A percentile compares a stretch with the other conserved stretches of the same genome.
These are phyloP conservation scores for Panagrolaimus sp. DNA, from an alignment of 1,140 invertebrate genomes.

Conservation along the genomic window DNA sequence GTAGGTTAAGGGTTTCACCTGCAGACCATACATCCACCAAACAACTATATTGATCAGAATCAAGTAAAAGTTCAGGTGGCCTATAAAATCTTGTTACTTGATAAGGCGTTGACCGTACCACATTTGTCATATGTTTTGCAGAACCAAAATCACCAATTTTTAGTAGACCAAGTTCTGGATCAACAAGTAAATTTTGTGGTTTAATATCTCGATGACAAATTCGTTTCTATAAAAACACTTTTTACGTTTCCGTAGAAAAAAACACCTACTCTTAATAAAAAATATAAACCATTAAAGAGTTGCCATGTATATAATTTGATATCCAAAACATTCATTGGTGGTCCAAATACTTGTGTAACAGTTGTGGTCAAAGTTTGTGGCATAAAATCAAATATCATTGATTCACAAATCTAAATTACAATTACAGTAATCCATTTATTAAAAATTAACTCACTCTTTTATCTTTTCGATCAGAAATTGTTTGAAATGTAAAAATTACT, in stretches of 20 bases:
- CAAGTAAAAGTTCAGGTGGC: conserved; percentile 45
- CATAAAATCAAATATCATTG: conserved; percentile 44
- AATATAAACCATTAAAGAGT: conserved; percentile 44
- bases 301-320: conserved; percentile 50
- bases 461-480: conserved; percentile 22
- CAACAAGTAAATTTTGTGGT: conserved; percentile 44
- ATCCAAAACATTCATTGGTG: conserved; percentile 30
- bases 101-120: conserved; percentile 29
- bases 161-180: conserved; percentile 31
- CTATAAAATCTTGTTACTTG: conserved; percentile 50
- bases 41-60: conserved; percentile 26
- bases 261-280: conserved; percentile 30
- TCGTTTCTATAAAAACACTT: conserved; percentile 13
- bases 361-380: conserved; percentile 28
- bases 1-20: no score
- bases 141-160: conserved; percentile 53
- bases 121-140: conserved; percentile 36
- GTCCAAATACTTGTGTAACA: conserved; percentile 20
- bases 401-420: conserved; percentile 34
- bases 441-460: conserved; percentile 12
- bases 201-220: conserved; percentile 51
- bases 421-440: neutral
- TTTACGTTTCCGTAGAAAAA: neutral
- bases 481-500: conserved; percentile 41
- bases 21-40: conserved; percentile 84